Conservation (phyloP, 2,888 invertebrate species). For the Cordilura impudica region DNA sequence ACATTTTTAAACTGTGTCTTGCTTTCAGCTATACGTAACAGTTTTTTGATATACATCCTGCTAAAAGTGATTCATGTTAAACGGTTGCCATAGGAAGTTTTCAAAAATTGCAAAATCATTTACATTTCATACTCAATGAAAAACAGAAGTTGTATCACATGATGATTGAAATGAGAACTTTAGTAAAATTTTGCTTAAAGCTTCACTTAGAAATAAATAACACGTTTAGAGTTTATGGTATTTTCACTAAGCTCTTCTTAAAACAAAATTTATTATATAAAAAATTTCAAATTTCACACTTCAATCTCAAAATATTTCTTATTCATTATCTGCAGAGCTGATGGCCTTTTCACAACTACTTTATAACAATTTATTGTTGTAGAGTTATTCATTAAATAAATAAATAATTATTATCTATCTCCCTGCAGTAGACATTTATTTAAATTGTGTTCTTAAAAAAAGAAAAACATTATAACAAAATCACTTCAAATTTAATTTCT, state of each 20-base stretch:
- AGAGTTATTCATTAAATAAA: too few relatives aligned
- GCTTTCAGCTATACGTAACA: neutral
- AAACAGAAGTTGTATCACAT: neutral
- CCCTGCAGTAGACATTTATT: neutral
- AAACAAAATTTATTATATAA: too few relatives aligned
- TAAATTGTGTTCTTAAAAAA: neutral
- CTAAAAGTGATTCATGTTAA: neutral
- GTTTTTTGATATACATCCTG: neutral
- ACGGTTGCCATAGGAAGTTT: neutral
- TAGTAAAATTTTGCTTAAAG: neutral
- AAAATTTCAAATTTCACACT: neutral
- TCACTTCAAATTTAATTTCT: conserved; percentile 40
- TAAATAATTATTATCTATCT: too few relatives aligned
- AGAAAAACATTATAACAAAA: conserved; percentile 18
- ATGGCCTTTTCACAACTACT: too few relatives aligned
- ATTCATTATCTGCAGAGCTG: too few relatives aligned
- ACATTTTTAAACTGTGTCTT: neutral
- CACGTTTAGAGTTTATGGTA: too few relatives aligned
- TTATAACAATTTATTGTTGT: too few relatives aligned
- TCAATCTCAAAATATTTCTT: too few relatives aligned
- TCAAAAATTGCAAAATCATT: neutral
- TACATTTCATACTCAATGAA: neutral
- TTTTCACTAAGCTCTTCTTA: too few relatives aligned
- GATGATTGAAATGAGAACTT: neutral
- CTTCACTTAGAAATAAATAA: too few relatives aligned